Evolutionary conservation across 2,797 vertebrate genomes (phyloP).

Genomic region (Phataginus tetradactyla): DNA sequence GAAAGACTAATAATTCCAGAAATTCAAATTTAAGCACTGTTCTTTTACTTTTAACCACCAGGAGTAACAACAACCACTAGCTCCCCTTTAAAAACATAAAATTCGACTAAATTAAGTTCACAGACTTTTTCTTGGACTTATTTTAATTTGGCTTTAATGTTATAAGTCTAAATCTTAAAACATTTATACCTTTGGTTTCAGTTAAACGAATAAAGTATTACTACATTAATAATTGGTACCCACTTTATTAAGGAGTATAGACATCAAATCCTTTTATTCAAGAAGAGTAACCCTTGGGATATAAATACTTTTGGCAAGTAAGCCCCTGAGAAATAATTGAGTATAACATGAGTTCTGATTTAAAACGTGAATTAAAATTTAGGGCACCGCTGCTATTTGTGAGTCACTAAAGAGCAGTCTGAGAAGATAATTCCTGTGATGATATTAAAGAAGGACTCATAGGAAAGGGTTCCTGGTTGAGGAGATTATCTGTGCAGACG

Average conservation of each 20-base stretch:
- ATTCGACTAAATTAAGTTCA: constrained; percentile 73
- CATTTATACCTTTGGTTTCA: constrained; percentile 72
- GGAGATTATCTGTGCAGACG: background rate
- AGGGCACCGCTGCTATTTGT: background rate
- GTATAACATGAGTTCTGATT: constrained; percentile 53
- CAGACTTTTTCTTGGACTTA: constrained; percentile 77
- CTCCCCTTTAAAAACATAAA: constrained; percentile 61
- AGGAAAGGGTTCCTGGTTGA: background rate
- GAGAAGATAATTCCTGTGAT: background rate
- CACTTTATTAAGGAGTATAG: constrained; percentile 66
- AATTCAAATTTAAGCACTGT: constrained; percentile 73
- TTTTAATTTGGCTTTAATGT: constrained; percentile 74
- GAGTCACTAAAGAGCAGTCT: background rate
- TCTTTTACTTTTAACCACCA: constrained; percentile 65
- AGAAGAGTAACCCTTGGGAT: constrained; percentile 59
- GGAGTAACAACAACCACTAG: constrained; percentile 51
- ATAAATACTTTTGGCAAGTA: constrained; percentile 61
- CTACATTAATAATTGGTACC: constrained; percentile 72
- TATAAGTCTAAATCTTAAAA: constrained; percentile 66
- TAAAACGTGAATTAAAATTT: constrained; percentile 67
- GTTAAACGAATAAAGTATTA: constrained; percentile 76
- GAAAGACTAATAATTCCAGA: constrained; percentile 72
- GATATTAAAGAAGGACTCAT: background rate
- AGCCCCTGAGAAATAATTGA: constrained; percentile 67
- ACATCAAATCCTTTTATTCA: constrained; percentile 52